These are phyloP conservation scores for Pemphigus obesinymphae DNA, from an alignment of 1,140 invertebrate genomes.

Conservation along the genomic window DNA sequence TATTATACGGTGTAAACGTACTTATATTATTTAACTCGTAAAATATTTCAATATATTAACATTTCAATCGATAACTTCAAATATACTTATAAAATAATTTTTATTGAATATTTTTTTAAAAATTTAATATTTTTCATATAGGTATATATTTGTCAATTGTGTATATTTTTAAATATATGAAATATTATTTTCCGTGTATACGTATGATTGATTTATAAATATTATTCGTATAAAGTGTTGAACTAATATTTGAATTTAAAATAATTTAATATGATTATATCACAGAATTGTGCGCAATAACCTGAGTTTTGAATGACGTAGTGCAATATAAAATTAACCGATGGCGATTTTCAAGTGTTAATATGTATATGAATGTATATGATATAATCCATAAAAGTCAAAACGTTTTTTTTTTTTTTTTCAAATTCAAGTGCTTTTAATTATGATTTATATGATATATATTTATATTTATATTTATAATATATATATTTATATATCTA, in stretches of 20 bases:
- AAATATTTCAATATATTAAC: not conserved
- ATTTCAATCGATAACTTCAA: not conserved
- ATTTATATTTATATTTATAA: too few species aligned
- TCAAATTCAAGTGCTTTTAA: not conserved
- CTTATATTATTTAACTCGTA: too few species aligned
- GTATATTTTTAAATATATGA: not conserved
- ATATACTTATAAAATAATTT: not conserved
- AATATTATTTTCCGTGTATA: too few species aligned
- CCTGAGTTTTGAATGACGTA: not conserved
- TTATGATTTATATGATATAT: too few species aligned
- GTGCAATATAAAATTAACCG: not conserved
- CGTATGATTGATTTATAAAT: not conserved
- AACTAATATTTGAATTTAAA: not conserved
- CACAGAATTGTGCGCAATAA: not conserved
- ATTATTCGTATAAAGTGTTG: not conserved
- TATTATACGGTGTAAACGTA: too few species aligned
- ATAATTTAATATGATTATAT: not conserved
- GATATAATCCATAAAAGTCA: not conserved
- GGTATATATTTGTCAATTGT: not conserved
- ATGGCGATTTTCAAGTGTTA: not conserved
- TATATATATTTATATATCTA: too few species aligned
- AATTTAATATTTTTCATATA: too few species aligned
- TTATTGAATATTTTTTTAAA: too few species aligned
- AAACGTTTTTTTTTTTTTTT: not conserved
- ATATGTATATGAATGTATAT: not conserved